These are phyloP conservation scores for Acheta domesticus DNA, from an alignment of 2,888 invertebrate genomes.

Conservation along the genomic window DNA sequence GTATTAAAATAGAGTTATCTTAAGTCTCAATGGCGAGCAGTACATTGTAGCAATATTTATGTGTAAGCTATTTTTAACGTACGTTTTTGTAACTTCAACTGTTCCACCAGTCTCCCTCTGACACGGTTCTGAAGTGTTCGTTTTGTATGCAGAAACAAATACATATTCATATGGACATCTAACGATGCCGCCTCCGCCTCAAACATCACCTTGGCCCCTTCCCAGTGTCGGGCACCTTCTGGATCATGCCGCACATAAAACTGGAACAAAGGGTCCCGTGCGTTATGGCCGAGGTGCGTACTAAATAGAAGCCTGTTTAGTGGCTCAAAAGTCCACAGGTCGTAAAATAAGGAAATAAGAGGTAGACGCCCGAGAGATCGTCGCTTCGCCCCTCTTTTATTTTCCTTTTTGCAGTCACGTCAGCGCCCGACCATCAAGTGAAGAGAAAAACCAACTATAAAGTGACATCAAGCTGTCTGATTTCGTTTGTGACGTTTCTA, in stretches of 20 bases:
- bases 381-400: background rate
- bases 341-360: background rate
- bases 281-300: background rate
- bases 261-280: background rate
- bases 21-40: too few relatives aligned
- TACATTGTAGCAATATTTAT: too few relatives aligned
- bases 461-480: background rate
- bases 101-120: too few relatives aligned
- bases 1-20: too few relatives aligned
- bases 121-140: too few relatives aligned
- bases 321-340: background rate
- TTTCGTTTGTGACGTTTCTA: background rate
- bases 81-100: too few relatives aligned
- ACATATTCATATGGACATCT: too few relatives aligned
- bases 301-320: conserved; percentile 3
- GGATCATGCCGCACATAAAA: background rate
- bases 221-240: background rate
- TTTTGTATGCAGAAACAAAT: too few relatives aligned
- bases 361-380: background rate
- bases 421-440: background rate
- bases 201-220: too few relatives aligned
- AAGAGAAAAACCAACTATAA: background rate
- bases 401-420: background rate
- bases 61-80: too few relatives aligned
- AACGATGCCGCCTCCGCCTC: too few relatives aligned